Evolutionary conservation across 2,797 vertebrate species (phyloP), one percentile per base, ranked within the genome.

Genomic region (Anguilla marmorata): DNA sequence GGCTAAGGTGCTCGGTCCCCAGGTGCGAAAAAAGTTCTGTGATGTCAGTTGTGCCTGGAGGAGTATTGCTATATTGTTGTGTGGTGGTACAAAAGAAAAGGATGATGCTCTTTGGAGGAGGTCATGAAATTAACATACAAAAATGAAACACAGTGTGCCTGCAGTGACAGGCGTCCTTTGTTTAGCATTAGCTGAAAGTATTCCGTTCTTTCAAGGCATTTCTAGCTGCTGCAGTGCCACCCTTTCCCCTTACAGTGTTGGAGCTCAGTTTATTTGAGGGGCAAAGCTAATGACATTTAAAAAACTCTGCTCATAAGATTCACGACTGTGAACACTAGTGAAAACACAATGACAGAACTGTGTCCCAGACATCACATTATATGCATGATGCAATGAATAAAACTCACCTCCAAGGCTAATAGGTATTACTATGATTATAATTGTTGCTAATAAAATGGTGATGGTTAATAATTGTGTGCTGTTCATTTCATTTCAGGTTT

Each of bases 11-110:
- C 90, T 93, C 94, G 93, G 87, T 88, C 91, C 86, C 85, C 69
- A 9, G 91, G 21, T 84, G 90, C 91, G 91, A 90, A 56, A 93
- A 90, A 92, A 90, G 90, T 93, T 89, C 93, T 93, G 93, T 95
- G 94, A 93, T 94, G 93, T 93, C 90, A 94, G 95, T 96, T 94
- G 92, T 74, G 92, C 92, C 93, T 93, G 90, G 89, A 91, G 93
- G 93, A 93, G 90, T 90, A 86, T 91, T 90, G 89, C 89, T 94
- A 88, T 89, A 90, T 91, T 89, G 91, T 83, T 89, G 89, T 95
- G 94, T 92, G 92, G 92, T 89, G 91, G 92, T 89, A 91, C 96
- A 91, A 91, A 94, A 94, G 93, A 89, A 91, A 88, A 91, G 48
- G 45, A 21, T 8, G 88, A 90, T 88, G 79, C 48, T 89, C 93